phyloP scores from a whole-genome alignment of 2,113 vertebrate species.

The Dipodomys ordii region DNA sequence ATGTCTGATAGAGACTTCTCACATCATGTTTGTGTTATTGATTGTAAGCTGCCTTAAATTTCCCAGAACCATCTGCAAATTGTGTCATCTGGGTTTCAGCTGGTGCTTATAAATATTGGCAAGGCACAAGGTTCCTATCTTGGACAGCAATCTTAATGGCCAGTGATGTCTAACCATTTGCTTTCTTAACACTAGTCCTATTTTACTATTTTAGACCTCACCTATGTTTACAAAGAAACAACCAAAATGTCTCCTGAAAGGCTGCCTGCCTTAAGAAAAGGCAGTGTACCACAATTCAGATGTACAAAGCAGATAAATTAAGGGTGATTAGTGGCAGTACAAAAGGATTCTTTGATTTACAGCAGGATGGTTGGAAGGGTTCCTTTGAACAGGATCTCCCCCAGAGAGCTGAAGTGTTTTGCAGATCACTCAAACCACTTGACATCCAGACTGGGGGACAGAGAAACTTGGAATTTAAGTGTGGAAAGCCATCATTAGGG shows the following conservation, averaged over 20 bases:
- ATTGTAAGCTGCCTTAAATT: not conserved
- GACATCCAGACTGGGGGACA: conserved; percentile 69
- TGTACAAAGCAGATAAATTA: conserved; percentile 70
- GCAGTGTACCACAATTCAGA: conserved; percentile 10
- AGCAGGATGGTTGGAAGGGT: conserved; percentile 66
- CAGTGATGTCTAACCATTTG: not conserved
- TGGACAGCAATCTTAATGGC: not conserved
- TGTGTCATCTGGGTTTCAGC: not conserved
- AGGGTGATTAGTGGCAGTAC: conserved; percentile 63
- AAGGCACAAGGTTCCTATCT: not conserved
- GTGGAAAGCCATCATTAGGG: conserved; percentile 58
- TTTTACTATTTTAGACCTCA: not conserved
- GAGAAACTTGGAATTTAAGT: conserved; percentile 69
- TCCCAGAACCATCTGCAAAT: not conserved
- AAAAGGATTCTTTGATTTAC: conserved; percentile 77
- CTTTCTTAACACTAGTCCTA: not conserved
- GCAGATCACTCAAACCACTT: conserved; percentile 73
- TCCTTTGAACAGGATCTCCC: conserved; percentile 70
- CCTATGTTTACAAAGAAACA: conserved; percentile 38
- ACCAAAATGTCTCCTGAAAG: not conserved
- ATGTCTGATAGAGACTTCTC: not conserved
- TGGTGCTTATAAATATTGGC: not conserved
- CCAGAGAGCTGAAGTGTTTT: conserved; percentile 76
- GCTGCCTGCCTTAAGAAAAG: conserved; percentile 48
- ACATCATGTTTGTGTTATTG: not conserved